Conservation (phyloP, 1,140 invertebrate genomes). For the Drepana arcuata region DNA sequence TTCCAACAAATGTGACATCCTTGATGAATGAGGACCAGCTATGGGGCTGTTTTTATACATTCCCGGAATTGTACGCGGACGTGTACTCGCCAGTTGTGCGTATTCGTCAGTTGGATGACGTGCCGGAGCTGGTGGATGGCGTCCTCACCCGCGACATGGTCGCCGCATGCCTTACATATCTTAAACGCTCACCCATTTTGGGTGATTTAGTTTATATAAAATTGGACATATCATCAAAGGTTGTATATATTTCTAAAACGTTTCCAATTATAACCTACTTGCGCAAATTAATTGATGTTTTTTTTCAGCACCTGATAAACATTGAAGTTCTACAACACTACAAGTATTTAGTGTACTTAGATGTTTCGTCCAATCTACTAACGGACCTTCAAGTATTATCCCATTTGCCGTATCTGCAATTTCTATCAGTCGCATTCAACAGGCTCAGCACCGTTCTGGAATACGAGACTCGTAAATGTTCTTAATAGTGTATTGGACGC, state of each 20-base stretch:
- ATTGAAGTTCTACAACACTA: slow-evolving; percentile 51
- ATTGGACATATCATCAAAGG: slow-evolving; percentile 48
- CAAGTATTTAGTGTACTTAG: slow-evolving; percentile 54
- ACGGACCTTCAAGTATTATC: slow-evolving; percentile 41
- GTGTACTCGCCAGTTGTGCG: slow-evolving; percentile 39
- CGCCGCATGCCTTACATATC: slow-evolving; percentile 43
- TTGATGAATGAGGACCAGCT: slow-evolving; percentile 49
- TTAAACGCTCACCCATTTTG: slow-evolving; percentile 47
- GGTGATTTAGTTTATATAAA: slow-evolving; percentile 54
- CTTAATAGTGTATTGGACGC: too few relatives aligned
- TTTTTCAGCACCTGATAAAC: slow-evolving; percentile 37
- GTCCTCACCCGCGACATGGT: slow-evolving; percentile 45
- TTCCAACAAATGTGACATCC: slow-evolving; percentile 34
- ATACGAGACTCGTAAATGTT: slow-evolving; percentile 49
- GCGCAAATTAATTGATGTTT: slow-evolving; percentile 11
- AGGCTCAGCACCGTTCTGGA: slow-evolving; percentile 46
- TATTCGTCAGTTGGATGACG: slow-evolving; percentile 30
- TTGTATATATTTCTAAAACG: slow-evolving; percentile 8
- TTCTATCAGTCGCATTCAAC: slow-evolving; percentile 46
- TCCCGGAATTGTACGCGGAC: slow-evolving; percentile 48
- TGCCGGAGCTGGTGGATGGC: slow-evolving; percentile 25
- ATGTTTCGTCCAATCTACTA: slow-evolving; percentile 49
- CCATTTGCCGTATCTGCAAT: slow-evolving; percentile 51
- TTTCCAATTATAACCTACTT: too few relatives aligned
- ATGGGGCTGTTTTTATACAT: slow-evolving; percentile 59